A percentile compares a stretch with the other conserved stretches of the same genome.
These are phyloP conservation scores for Scomber japonicus DNA, from an alignment of 2,113 vertebrate genomes.

Conservation along the genomic window DNA sequence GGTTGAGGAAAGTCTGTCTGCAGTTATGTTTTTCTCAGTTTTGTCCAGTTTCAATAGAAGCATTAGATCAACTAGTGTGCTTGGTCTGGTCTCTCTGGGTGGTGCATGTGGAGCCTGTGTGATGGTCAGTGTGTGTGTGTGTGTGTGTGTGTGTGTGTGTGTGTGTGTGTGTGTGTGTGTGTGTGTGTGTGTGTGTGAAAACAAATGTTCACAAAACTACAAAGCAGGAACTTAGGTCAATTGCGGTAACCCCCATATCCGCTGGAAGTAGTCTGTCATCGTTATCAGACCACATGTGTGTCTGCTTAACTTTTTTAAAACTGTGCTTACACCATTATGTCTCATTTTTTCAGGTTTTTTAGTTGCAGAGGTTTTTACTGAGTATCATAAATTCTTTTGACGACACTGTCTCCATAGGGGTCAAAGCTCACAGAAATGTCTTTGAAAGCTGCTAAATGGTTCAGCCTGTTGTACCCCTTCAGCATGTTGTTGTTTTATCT, in stretches of 20 bases:
- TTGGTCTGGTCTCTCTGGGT: not conserved
- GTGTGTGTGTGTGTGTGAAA: slow-evolving; percentile 24
- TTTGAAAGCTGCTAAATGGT: slow-evolving; percentile 23
- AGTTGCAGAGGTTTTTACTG: slow-evolving; percentile 49
- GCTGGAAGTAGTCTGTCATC: slow-evolving; percentile 40
- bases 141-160: too few relatives aligned
- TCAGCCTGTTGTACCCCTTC: not conserved
- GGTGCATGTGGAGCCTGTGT: slow-evolving; percentile 8
- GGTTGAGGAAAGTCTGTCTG: not conserved
- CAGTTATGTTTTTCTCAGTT: slow-evolving; percentile 4
- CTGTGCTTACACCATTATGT: slow-evolving; percentile 32
- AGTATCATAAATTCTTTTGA: slow-evolving; percentile 56
- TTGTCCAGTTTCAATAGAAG: not conserved
- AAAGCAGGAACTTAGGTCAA: slow-evolving; percentile 28
- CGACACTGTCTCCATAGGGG: slow-evolving; percentile 41
- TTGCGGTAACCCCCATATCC: slow-evolving; percentile 24
- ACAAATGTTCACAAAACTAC: slow-evolving; percentile 24
- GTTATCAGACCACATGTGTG: slow-evolving; percentile 67
- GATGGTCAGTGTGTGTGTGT: slow-evolving; percentile 15
- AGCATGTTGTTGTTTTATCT: slow-evolving; percentile 23
- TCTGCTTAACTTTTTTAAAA: slow-evolving; percentile 47
- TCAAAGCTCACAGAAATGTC: slow-evolving; percentile 33
- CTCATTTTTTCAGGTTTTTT: slow-evolving; percentile 58
- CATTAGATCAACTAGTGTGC: accelerated
- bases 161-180: too few relatives aligned